These are phyloP conservation scores for Frankliniella fusca DNA, from an alignment of 2,888 invertebrate species.

Conservation along the genomic window DNA sequence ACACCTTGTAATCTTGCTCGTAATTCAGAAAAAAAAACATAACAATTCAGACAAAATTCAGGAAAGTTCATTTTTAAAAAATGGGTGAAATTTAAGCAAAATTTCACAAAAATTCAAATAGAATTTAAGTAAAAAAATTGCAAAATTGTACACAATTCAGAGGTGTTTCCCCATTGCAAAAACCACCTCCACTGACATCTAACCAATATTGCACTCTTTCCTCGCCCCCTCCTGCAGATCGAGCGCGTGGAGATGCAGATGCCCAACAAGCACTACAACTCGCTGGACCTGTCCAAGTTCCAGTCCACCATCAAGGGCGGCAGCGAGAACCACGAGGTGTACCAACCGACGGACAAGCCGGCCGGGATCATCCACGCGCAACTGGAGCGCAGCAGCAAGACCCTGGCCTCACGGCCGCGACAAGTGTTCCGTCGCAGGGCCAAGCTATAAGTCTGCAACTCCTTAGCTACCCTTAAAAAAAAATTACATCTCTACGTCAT, in stretches of 20 bases:
- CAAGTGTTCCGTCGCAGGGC: slow-evolving; percentile 9
- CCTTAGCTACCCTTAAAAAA: background rate
- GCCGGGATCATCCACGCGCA: slow-evolving; percentile 71
- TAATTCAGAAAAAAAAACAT: no score
- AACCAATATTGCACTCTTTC: background rate
- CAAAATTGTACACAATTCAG: no score
- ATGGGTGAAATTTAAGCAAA: no score
- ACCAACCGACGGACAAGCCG: slow-evolving; percentile 72
- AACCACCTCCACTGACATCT: background rate
- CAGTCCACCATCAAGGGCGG: slow-evolving; percentile 59
- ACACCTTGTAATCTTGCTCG: no score
- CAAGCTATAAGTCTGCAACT: background rate
- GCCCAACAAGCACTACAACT: slow-evolving; percentile 78
- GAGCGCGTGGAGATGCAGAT: slow-evolving; percentile 68
- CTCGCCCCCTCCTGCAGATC: slow-evolving; percentile 52
- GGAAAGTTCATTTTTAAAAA: no score
- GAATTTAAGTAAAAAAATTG: no score
- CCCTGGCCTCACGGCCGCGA: background rate
- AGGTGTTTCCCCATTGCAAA: no score
- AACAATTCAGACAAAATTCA: no score
- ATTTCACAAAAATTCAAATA: no score
- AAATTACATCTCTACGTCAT: background rate
- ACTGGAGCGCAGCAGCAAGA: slow-evolving; percentile 55
- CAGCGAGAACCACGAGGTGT: slow-evolving; percentile 64
- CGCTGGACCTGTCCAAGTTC: slow-evolving; percentile 70